Conservation (phyloP, 1,140 invertebrate species). For the Drosophila jambulina region DNA sequence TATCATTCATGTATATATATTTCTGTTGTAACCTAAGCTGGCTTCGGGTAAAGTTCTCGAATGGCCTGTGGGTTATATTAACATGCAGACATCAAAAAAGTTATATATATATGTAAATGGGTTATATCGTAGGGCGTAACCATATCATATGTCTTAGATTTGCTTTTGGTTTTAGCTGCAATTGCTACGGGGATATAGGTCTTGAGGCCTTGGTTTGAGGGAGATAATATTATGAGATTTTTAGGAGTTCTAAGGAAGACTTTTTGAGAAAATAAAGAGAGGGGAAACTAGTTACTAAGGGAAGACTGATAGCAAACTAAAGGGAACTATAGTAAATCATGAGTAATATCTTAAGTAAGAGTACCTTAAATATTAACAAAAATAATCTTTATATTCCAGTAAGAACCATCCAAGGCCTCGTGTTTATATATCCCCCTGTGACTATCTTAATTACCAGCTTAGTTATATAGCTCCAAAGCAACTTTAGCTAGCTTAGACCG, state of each 20-base stretch:
- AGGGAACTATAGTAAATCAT: background rate
- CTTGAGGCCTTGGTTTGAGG: background rate
- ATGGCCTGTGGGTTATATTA: constrained; percentile 58
- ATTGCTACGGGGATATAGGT: background rate
- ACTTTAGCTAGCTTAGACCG: constrained; percentile 47
- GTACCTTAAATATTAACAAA: background rate
- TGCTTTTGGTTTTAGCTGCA: constrained; percentile 36
- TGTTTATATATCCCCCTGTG: background rate
- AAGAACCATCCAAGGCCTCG: constrained; percentile 11
- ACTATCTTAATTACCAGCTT: constrained; percentile 42
- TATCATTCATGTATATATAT: constrained; percentile 34
- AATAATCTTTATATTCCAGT: background rate
- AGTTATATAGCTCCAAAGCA: constrained; percentile 54
- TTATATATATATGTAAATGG: constrained; percentile 41
- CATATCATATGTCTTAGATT: constrained; percentile 54
- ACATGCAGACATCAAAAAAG: constrained; percentile 81
- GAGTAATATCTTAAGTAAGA: background rate
- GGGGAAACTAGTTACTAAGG: background rate
- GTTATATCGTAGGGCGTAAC: constrained; percentile 31
- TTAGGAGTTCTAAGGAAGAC: constrained; percentile 22
- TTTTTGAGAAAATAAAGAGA: background rate
- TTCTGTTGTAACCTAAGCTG: constrained; percentile 41
- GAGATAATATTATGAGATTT: background rate
- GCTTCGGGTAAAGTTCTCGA: constrained; percentile 27
- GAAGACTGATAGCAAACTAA: background rate